Base-by-base conservation (phyloP, 2,797 vertebrate species). In the Sebastiscus tertius region DNA sequence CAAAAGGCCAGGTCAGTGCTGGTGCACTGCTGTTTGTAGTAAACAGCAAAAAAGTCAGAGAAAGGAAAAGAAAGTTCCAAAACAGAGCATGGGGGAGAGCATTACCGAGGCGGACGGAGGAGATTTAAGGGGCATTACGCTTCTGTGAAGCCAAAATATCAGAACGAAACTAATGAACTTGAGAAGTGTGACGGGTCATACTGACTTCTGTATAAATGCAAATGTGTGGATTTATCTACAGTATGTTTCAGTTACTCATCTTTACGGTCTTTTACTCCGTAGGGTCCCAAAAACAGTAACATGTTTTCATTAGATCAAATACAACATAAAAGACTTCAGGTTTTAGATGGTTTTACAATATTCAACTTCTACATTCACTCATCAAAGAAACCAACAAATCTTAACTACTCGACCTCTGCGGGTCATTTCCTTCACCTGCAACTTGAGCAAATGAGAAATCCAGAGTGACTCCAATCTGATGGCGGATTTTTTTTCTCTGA, bases 21-120 rank as follows among this genome's bases (percentile, higher is more conserved):
- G 92, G 91, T 88, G 92, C 75, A 56, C 22, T 3, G 60, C 55
- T 96, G 94, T 96, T 96, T 94, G 88, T 88, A 92, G 92, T 94
- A 94, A 96, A 96, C 93, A 96, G 6, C n/a, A 22, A 54, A 84
- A 77, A 83, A 86, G 76, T 69, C 69, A 80, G 60, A 89, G 81
- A 85, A 86, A 87, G 73, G 72, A 84, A 87, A 89, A 72, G 67
- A 92, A 91, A 82, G 83, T 95, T 95, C 94, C 94, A 94, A 85
- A 92, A 95, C 94, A 95, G n/a, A 78, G 20, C 63, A 83, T 82
- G 61, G 39, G 58, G 80, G 78, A 76, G 73, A 75, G 64, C 64
- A 55, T 79, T 42, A 46, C 58, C 56, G 20, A 82, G 34, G 36
- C 78, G n/a, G 33, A 77, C 6, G 20, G n/a, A 66, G 33, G 36